phyloP scores from a whole-genome alignment of 2,113 vertebrate genomes.

The Limanda limanda region DNA sequence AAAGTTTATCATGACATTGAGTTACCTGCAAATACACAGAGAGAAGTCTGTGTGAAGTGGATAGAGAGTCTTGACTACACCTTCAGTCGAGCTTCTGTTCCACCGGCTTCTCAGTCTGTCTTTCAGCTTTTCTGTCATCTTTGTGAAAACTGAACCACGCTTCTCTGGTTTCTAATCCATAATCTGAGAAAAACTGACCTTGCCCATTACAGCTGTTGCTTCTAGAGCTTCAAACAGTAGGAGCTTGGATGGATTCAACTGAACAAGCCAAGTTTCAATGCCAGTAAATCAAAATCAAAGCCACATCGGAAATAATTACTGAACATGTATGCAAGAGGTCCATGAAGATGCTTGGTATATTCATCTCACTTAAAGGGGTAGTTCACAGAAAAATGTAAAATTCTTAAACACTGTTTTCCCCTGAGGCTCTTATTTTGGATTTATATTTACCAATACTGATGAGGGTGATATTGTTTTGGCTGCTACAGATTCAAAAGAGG shows the following conservation, averaged over 20 bases:
- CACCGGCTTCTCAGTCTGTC: background rate
- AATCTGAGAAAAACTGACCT: background rate
- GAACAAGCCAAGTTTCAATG: background rate
- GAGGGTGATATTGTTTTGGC: background rate
- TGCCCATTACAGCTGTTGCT: background rate
- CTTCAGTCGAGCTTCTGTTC: background rate
- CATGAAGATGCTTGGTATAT: background rate
- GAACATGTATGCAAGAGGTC: too few relatives aligned
- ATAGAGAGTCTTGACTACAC: constrained; percentile 7
- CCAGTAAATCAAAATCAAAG: background rate
- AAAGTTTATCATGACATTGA: constrained; percentile 2
- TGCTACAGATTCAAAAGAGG: background rate
- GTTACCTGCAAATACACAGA: constrained; percentile 18
- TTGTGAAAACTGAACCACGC: background rate
- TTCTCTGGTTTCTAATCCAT: background rate
- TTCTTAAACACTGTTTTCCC: too few relatives aligned
- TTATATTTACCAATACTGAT: background rate
- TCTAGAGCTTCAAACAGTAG: too few relatives aligned
- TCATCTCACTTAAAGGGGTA: too few relatives aligned
- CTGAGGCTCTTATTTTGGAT: background rate
- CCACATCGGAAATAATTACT: too few relatives aligned
- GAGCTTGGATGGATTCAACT: background rate
- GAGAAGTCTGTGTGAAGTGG: constrained; percentile 3
- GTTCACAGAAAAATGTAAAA: too few relatives aligned
- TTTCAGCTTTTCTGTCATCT: background rate